Conservation (phyloP, 2,113 vertebrate species). For the Silurus glanis region DNA sequence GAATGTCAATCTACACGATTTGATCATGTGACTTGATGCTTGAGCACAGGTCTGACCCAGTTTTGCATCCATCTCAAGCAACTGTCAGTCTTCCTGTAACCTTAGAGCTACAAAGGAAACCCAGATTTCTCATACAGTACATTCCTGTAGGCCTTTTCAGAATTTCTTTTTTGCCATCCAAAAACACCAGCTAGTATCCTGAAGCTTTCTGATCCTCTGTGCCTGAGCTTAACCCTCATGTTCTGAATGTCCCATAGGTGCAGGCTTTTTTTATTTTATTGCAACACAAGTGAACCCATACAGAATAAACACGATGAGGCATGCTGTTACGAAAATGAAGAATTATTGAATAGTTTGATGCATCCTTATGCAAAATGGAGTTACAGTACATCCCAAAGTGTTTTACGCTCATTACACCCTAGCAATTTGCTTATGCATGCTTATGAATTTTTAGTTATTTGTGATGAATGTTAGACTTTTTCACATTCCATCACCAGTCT, state of each 20-base stretch:
- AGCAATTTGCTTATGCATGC: background rate
- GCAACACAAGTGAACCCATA: background rate
- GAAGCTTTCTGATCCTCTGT: background rate
- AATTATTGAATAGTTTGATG: background rate
- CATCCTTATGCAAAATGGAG: background rate
- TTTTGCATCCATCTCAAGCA: conserved; percentile 9
- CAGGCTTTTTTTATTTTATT: background rate
- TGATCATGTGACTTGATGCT: background rate
- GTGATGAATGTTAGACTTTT: background rate
- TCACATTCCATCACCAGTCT: background rate
- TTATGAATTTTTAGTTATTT: background rate
- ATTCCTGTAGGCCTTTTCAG: conserved; percentile 18
- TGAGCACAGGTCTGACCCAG: background rate
- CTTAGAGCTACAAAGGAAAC: conserved; percentile 26
- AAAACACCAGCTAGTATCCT: conserved; percentile 11
- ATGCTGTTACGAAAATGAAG: background rate
- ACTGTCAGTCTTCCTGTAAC: conserved; percentile 33
- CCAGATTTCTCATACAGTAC: conserved; percentile 17
- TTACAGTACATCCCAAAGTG: background rate
- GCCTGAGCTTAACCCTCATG: background rate
- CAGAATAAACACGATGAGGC: too few species aligned
- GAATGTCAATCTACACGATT: background rate
- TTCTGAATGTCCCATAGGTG: background rate
- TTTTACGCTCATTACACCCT: background rate
- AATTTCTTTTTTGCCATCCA: background rate